These are phyloP conservation scores for Aplocera efformata DNA, from an alignment of 2,888 invertebrate species.

Conservation along the genomic window DNA sequence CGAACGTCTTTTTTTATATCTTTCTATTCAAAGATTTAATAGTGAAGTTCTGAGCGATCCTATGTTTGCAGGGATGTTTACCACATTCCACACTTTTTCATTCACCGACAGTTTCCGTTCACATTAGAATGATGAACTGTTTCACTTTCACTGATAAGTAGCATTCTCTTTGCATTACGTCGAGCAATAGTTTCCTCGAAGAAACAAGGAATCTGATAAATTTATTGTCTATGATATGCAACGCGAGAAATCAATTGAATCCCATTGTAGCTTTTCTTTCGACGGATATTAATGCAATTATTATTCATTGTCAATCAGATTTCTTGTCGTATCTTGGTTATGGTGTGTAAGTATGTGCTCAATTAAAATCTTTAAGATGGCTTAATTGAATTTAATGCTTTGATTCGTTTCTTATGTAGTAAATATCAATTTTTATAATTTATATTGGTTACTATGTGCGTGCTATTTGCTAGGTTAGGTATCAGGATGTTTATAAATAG, in stretches of 20 bases:
- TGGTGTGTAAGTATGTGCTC: too few relatives aligned
- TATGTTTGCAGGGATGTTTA: slow-evolving; percentile 1
- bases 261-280: slow-evolving; percentile 27
- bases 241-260: slow-evolving; percentile 15
- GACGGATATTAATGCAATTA: slow-evolving; percentile 20
- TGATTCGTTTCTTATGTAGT: not conserved
- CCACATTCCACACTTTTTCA: slow-evolving; percentile 20
- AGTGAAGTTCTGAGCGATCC: not conserved
- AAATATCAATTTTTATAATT: too few relatives aligned
- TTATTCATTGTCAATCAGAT: slow-evolving; percentile 22
- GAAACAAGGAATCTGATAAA: slow-evolving; percentile 26
- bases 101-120: slow-evolving; percentile 30
- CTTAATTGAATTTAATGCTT: not conserved
- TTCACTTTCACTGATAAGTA: slow-evolving; percentile 41
- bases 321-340: slow-evolving; percentile 15
- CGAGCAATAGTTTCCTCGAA: slow-evolving; percentile 18
- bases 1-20: slow-evolving; percentile 1
- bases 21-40: not conserved
- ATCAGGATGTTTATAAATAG: too few relatives aligned
- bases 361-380: slow-evolving; percentile 15
- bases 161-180: slow-evolving; percentile 30
- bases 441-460: too few relatives aligned
- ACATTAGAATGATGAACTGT: slow-evolving; percentile 33
- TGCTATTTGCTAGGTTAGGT: too few relatives aligned
- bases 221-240: slow-evolving; percentile 27